Base-by-base conservation (phyloP, 23 tunicate species). In the Trididemnum clinides region DNA sequence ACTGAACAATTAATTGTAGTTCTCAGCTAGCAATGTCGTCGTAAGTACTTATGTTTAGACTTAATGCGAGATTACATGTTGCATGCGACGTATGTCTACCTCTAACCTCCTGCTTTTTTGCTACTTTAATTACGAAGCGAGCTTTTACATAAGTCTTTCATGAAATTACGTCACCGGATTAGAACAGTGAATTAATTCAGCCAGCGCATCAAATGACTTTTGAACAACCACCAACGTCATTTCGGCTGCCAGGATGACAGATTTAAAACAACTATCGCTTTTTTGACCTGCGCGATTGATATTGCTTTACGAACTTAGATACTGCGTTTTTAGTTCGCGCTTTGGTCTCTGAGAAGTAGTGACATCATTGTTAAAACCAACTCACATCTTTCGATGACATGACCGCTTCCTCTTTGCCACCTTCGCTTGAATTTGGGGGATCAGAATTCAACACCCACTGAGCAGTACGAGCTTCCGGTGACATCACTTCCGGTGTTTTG, bases 401-500 rank as follows among this genome's bases (percentile, higher is more conserved):
- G n/a, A 78, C 87, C 19, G 84, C 69, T n/a, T 83, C 88, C 21
- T 59, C 64, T 29, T 64, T 38, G 57, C 70, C 72, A 59, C 19
- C 23, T 0, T 91, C 90, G 50, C 86, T 82, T 10, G 39, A 69
- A 12, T 75, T 63, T 33, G 90, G 51, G 12, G 88, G 58, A 33
- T 85, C 87, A 39, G 36, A 84, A 79, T 70, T 93, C 2, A 88
- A 70, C 18, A 93, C 69, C 98, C 98, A 93, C 44, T 93, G 98
- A 18, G 98, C 98, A 0, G 98, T 93, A n/a, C 98, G 79, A 36
- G 88, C 98, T 85, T 93, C 98, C 32, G 98, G 92, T 30, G 98
- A 93, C 29, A 87, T 33, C 7, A 50, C 88, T 82, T 91, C 96
- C 7, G 96, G 89, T 21, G 96, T 86, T 19, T 84, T 64, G 69